Percentiles rank a stretch among this genome's conserved stretches.
Conservation (phyloP, 2,113 vertebrate species). For the Furnarius figulus region DNA sequence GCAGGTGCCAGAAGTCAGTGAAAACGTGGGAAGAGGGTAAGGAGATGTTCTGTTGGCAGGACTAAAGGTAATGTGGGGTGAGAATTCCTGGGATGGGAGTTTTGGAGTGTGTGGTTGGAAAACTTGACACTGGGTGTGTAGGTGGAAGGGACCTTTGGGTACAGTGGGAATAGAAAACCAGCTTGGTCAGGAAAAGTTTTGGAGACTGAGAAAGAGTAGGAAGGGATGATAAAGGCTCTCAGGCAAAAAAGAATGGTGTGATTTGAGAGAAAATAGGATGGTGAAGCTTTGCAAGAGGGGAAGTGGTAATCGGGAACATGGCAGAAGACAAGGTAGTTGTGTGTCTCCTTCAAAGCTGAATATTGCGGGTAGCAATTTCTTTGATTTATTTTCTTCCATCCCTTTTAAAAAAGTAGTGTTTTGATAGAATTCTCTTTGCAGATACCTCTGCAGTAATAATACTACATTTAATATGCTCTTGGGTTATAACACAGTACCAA, state of each 20-base stretch:
- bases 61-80: too few species aligned
- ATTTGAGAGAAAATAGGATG: background rate
- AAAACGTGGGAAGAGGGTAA: accelerated
- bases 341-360: background rate
- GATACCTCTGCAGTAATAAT: background rate
- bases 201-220: background rate
- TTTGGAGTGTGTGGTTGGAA: background rate
- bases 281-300: background rate
- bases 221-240: background rate
- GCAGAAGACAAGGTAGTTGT: background rate
- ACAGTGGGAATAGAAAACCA: background rate
- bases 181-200: background rate
- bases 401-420: background rate
- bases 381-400: background rate
- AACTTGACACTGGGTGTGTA: background rate
- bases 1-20: background rate
- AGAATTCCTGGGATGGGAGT: background rate
- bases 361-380: background rate
- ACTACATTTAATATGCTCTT: background rate
- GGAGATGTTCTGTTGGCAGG: background rate
- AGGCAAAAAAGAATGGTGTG: background rate
- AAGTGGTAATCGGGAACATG: background rate
- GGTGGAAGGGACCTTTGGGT: background rate
- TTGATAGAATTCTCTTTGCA: background rate
- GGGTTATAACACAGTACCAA: background rate